phyloP scores from a whole-genome alignment of 2,797 vertebrate species.

The Aplochiton taeniatus region DNA sequence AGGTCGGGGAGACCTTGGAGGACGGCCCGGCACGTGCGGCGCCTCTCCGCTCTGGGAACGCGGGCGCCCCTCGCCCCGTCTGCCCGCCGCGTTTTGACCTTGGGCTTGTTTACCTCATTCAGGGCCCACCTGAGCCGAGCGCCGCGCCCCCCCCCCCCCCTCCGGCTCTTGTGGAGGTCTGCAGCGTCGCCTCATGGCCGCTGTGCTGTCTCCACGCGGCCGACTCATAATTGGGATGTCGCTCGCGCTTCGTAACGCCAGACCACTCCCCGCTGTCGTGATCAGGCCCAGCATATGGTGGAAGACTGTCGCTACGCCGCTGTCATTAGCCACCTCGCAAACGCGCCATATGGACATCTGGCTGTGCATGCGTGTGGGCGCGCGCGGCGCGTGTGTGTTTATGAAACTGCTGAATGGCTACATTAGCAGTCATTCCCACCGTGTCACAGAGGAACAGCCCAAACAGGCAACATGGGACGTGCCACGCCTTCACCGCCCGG shows the following conservation, averaged over 20 bases:
- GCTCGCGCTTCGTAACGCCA: constrained; percentile 57
- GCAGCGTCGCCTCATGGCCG: constrained; percentile 23
- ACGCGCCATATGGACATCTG: constrained; percentile 60
- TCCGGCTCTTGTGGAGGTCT: no score
- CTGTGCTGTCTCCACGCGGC: constrained; percentile 25
- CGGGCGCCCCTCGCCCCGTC: no score
- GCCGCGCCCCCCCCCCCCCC: no score
- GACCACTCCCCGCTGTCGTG: constrained; percentile 50
- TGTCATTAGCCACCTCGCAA: constrained; percentile 61
- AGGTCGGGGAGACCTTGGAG: no score
- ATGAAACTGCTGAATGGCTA: background rate
- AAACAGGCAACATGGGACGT: background rate
- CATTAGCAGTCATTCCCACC: background rate
- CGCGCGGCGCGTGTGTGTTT: no score
- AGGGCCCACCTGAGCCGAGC: no score
- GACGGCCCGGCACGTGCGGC: no score
- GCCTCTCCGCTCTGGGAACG: no score
- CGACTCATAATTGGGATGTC: constrained; percentile 56
- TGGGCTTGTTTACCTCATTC: no score
- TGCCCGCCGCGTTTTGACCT: no score
- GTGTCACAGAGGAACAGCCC: background rate
- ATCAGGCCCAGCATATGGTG: constrained; percentile 67
- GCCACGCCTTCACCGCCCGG: background rate
- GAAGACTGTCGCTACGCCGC: constrained; percentile 47
- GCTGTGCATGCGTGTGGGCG: background rate